Percentiles rank a stretch among this genome's conserved stretches.
phyloP scores from a whole-genome alignment of 2,797 vertebrate species.

The Serranus cabrilla region DNA sequence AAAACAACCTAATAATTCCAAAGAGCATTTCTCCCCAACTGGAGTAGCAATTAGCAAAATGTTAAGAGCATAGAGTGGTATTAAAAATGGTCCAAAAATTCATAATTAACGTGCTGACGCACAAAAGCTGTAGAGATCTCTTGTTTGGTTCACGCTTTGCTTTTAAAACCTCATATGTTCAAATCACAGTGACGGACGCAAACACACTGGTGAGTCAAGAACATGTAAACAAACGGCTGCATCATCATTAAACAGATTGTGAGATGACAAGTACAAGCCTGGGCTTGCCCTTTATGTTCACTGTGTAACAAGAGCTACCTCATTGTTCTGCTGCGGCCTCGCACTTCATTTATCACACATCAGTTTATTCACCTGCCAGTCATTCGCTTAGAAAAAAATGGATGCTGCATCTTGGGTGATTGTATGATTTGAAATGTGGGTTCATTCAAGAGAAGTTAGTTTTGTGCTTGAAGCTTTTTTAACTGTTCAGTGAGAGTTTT shows the following conservation, averaged over 20 bases:
- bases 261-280: conserved; percentile 73
- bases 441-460: not conserved
- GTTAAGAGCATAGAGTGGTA: not conserved
- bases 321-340: conserved; percentile 59
- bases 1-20: not conserved
- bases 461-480: not conserved
- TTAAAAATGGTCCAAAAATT: not conserved
- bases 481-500: not conserved
- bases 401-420: conserved; percentile 7
- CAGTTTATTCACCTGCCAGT: conserved; percentile 50
- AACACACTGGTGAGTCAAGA: conserved; percentile 34
- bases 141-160: conserved; percentile 20
- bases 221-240: conserved; percentile 48
- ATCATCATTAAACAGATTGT: conserved; percentile 57
- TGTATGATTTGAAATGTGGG: not conserved
- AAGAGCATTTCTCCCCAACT: not conserved
- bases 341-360: conserved; percentile 44
- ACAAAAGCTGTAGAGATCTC: not conserved
- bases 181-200: conserved; percentile 40
- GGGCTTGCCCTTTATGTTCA: conserved; percentile 70
- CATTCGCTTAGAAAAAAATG: conserved; percentile 34
- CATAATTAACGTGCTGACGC: not conserved
- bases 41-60: not conserved
- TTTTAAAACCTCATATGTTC: conserved; percentile 38
- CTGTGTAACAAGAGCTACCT: conserved; percentile 69